Base-by-base conservation (phyloP, 2,888 invertebrate species). In the Phorcus lineatus region DNA sequence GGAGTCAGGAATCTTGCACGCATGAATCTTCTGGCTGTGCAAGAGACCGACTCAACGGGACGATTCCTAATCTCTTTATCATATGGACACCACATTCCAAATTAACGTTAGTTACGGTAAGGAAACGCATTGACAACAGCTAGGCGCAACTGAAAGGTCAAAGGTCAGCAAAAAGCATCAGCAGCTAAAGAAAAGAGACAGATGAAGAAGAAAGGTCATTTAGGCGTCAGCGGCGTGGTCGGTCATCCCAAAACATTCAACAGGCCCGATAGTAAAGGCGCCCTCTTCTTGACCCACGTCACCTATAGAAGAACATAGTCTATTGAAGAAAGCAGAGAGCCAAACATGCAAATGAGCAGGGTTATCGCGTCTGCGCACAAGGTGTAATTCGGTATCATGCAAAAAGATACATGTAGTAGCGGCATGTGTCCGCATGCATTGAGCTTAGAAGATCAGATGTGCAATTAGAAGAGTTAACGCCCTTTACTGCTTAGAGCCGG, bases 241-340 rank as follows among this genome's bases (percentile, higher is more conserved):
- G 40, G 40, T 22, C 11, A 22, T n/a, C 54, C 77, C 82, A 31
- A 19, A 40, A 70, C 87, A 87, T n/a, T 78, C 53, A 67, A 87
- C 80, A 22, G 80, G 82, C 52, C 86, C 85, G 36, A 86, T 62
- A 47, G 77, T 81, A 54, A 82, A 22, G 74, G 70, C 77, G 55
- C 85, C 87, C 24, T 77, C 77, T 79, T 87, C 87, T 6, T 24
- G 74, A 13, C 57, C 78, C 16, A 67, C 75, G 16, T 81, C 74
- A 74, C 83, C 83, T 83, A 80, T 47, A 81, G 52, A 79, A 74
- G 70, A 79, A 52, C 40, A 74, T 53, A n/a, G 54, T 3, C 52
- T 24, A 78, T 57, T 82, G 53, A 22, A 66, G 70, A 36, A 22
- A 53, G 55, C 78, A 78, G 57, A 47, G 78, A 28, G 24, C 24